Percentiles rank a stretch among this genome's conserved stretches.
Evolutionary conservation across 1,140 invertebrate species (phyloP).

Genomic region (Mactra quadrangularis): DNA sequence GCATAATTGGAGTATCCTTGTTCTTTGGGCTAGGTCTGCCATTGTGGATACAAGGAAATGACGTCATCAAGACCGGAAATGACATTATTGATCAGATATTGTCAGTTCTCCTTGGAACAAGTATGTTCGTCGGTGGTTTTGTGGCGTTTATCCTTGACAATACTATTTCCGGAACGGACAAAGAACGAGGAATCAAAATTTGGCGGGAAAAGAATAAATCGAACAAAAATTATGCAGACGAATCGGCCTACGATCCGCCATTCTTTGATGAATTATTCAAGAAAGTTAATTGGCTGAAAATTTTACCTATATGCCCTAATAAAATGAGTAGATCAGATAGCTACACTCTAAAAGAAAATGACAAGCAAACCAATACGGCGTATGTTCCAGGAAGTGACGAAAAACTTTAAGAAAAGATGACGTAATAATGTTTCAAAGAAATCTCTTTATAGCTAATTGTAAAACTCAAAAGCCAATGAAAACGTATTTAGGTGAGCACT

Average conservation of each 20-base stretch:
- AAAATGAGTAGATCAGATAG: no score
- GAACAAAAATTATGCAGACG: neutral
- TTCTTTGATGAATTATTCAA: neutral
- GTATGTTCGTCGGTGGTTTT: conserved; percentile 75
- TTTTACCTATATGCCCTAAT: neutral
- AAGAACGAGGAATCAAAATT: conserved; percentile 1
- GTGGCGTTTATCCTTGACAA: conserved; percentile 73
- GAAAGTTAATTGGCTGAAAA: neutral
- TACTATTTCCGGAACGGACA: conserved; percentile 72
- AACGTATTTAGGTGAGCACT: no score
- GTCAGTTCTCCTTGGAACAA: conserved; percentile 67
- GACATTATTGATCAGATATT: conserved; percentile 67
- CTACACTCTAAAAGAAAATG: no score
- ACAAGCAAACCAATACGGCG: no score
- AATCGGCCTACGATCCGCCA: neutral
- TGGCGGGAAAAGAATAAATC: neutral
- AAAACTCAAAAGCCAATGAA: no score
- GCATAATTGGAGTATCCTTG: conserved; percentile 93
- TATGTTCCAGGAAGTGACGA: no score
- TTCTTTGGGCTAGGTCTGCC: conserved; percentile 92
- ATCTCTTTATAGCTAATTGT: no score
- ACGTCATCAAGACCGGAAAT: conserved; percentile 75
- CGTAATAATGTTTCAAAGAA: no score
- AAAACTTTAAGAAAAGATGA: no score
- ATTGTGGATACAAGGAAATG: conserved; percentile 87